A percentile compares a stretch with the other conserved stretches of the same genome.
These are phyloP conservation scores for Notodromas monacha DNA, from an alignment of 2,888 invertebrate species.

Conservation along the genomic window DNA sequence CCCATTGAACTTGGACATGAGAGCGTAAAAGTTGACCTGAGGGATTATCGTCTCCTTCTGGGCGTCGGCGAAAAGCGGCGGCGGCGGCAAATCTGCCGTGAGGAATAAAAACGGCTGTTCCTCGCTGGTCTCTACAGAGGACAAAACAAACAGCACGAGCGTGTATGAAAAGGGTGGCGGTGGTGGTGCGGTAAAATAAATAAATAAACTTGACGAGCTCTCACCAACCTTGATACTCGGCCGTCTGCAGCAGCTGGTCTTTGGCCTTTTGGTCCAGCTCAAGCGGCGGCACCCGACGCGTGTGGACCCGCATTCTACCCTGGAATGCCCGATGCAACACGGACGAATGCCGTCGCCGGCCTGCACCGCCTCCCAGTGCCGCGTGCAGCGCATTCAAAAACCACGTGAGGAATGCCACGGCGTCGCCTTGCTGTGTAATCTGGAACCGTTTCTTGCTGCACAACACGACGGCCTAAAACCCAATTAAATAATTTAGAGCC, in stretches of 20 bases:
- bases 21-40: constrained; percentile 52
- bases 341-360: constrained; percentile 35
- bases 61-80: constrained; percentile 87
- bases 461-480: constrained; percentile 70
- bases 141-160: background rate
- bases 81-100: constrained; percentile 86
- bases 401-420: constrained; percentile 91
- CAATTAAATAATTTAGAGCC: too few relatives aligned
- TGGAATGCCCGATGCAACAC: constrained; percentile 74
- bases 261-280: constrained; percentile 68
- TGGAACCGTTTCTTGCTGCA: constrained; percentile 91
- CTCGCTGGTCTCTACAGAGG: constrained; percentile 29
- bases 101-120: constrained; percentile 81
- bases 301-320: constrained; percentile 20
- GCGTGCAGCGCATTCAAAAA: constrained; percentile 80
- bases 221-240: constrained; percentile 33
- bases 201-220: constrained; percentile 1
- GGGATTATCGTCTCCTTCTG: constrained; percentile 95
- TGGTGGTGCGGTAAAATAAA: too few relatives aligned
- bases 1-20: constrained; percentile 86
- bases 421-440: constrained; percentile 93
- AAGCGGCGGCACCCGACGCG: constrained; percentile 65
- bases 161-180: constrained; percentile 11
- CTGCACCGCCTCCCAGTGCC: constrained; percentile 64
- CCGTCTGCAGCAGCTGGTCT: constrained; percentile 34